phyloP scores from a whole-genome alignment of 2,888 invertebrate species.

The Prionchulus punctatus region DNA sequence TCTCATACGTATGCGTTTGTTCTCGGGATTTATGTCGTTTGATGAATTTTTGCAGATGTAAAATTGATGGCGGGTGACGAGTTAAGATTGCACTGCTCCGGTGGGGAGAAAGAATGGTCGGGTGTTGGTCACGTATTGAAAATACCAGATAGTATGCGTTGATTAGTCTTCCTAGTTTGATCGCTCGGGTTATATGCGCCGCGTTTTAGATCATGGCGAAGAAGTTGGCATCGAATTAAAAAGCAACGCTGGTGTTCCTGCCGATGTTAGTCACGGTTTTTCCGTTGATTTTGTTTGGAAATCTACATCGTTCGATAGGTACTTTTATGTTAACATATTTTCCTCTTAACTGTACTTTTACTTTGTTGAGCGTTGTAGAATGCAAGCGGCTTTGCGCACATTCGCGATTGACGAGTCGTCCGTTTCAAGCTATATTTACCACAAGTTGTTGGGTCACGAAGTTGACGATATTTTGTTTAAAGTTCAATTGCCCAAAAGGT shows the following conservation, averaged over 20 bases:
- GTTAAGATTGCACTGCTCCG: slow-evolving; percentile 50
- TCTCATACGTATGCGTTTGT: not conserved
- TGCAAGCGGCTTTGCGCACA: slow-evolving; percentile 81
- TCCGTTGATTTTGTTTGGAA: slow-evolving; percentile 99
- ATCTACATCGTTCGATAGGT: slow-evolving; percentile 90
- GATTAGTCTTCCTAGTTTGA: not conserved
- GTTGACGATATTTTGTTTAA: slow-evolving; percentile 40
- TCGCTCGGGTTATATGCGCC: not conserved
- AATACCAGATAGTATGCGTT: slow-evolving; percentile 42
- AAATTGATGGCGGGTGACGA: slow-evolving; percentile 98
- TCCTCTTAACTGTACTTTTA: slow-evolving; percentile 1
- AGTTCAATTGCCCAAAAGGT: slow-evolving; percentile 72
- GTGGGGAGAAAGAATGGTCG: slow-evolving; percentile 51
- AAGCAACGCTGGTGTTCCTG: slow-evolving; percentile 72
- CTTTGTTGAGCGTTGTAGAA: slow-evolving; percentile 42
- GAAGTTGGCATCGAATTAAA: slow-evolving; percentile 94
- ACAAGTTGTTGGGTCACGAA: slow-evolving; percentile 64
- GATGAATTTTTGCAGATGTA: slow-evolving; percentile 58
- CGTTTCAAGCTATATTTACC: slow-evolving; percentile 93
- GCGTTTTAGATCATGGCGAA: slow-evolving; percentile 60
- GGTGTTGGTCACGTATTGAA: slow-evolving; percentile 90
- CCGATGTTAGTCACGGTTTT: slow-evolving; percentile 83
- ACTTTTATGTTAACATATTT: slow-evolving; percentile 20
- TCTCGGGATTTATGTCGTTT: not conserved
- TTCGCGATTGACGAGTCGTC: slow-evolving; percentile 91